phyloP scores from a whole-genome alignment of 1,140 invertebrate species.

The Drosophila subpulchrella region DNA sequence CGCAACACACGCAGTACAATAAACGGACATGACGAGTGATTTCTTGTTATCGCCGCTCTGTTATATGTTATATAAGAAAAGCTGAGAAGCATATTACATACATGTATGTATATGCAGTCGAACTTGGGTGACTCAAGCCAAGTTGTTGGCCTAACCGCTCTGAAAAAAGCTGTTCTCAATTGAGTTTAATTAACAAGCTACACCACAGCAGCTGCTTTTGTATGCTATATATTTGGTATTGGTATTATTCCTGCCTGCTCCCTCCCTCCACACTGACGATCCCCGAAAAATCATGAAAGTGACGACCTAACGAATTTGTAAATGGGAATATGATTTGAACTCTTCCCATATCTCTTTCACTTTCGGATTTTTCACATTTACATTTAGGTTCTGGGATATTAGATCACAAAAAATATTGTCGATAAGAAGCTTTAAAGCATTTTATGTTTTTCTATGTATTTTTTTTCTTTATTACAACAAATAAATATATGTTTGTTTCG shows the following conservation, averaged over 20 bases:
- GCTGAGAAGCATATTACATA: not conserved
- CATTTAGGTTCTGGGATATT: not conserved
- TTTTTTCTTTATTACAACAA: slow-evolving; percentile 3
- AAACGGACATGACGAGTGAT: slow-evolving; percentile 48
- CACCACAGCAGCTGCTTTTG: slow-evolving; percentile 15
- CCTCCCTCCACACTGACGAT: not conserved
- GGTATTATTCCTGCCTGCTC: slow-evolving; percentile 11
- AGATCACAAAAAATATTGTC: slow-evolving; percentile 18
- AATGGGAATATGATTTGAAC: not conserved
- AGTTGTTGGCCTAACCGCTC: slow-evolving; percentile 9
- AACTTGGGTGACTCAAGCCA: slow-evolving; percentile 40
- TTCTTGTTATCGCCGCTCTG: slow-evolving; percentile 47
- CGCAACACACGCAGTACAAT: slow-evolving; percentile 48
- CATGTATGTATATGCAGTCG: slow-evolving; percentile 15
- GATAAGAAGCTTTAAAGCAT: slow-evolving; percentile 9
- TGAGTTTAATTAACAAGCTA: slow-evolving; percentile 35
- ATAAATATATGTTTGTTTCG: not conserved
- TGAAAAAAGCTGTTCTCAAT: slow-evolving; percentile 35
- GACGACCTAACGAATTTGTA: slow-evolving; percentile 1
- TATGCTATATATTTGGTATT: slow-evolving; percentile 6
- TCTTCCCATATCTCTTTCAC: not conserved
- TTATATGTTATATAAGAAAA: slow-evolving; percentile 29
- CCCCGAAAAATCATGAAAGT: not conserved
- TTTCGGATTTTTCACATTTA: not conserved
- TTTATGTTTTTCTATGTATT: slow-evolving; percentile 6